Base-by-base conservation (phyloP, 2,888 invertebrate genomes). In the Drosophila silvestris region DNA sequence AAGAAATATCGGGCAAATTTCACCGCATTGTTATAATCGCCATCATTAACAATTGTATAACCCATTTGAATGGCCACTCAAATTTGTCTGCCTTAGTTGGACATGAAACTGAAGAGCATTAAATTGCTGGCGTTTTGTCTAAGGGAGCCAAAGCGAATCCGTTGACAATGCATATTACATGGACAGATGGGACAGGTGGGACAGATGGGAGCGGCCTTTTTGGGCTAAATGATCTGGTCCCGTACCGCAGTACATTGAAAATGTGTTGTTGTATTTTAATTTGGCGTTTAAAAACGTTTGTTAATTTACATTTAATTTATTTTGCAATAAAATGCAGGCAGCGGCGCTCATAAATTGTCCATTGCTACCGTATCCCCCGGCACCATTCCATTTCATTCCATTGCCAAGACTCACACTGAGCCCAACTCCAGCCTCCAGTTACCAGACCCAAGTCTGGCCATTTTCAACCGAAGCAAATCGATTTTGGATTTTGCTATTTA, bases 221-320 rank as follows among this genome's bases (percentile, higher is more conserved):
- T 22, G 22, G 12, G 41, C 41, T 14, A 52, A 39, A 30, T 39
- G 16, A 22, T 37, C 22, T 32, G 22, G 35, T 12, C 26, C 26
- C 59, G 19, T 6, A 4, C 10, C 50, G 60, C 19, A 10, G 28
- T 19, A 28, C 62, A 35, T 47, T 44, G 37, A 12, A 53, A 68
- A 50, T 32, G 22, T 57, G 16, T 41, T 58, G 26, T 39, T 69
- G 70, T 54, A 52, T 60, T 69, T 63, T 50, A 47, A 44, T 70
- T 74, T 52, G 54, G 62, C 72, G 37, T 26, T 66, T n/a, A 72
- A 74, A 71, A 64, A 33, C 69, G 67, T 77, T 79, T 74, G 74
- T 71, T 79, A 80, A 83, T 84, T 86, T 89, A 82, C 79, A 86
- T 84, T 83, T 83, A 80, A 80, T 86, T 86, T 78, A 71, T 73